These are phyloP conservation scores for Aromia moschata DNA, from an alignment of 2,888 invertebrate genomes.

Conservation along the genomic window DNA sequence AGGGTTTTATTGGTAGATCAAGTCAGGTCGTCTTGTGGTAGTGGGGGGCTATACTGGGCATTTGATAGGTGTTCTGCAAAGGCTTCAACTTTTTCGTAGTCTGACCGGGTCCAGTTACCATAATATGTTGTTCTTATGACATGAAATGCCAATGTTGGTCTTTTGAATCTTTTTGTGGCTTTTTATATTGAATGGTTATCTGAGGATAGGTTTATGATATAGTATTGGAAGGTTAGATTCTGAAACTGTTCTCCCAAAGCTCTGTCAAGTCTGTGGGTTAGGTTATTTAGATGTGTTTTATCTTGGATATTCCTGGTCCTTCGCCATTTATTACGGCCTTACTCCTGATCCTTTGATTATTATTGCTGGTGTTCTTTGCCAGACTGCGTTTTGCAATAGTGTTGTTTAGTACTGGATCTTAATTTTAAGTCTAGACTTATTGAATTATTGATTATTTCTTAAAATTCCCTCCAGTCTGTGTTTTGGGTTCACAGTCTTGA, in stretches of 20 bases:
- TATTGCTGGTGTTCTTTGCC: neutral
- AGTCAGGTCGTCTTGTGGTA: neutral
- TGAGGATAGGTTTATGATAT: neutral
- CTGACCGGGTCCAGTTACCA: neutral
- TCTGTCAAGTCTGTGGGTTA: slow-evolving; percentile 1
- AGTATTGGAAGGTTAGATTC: slow-evolving; percentile 5
- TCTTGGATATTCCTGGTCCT: neutral
- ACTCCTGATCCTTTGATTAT: neutral
- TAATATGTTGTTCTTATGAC: neutral
- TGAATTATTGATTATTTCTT: neutral
- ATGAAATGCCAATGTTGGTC: neutral
- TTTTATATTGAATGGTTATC: slow-evolving; percentile 3
- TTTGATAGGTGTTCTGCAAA: neutral
- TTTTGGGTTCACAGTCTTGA: too few relatives aligned
- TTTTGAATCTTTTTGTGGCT: slow-evolving; percentile 10
- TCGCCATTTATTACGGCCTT: neutral
- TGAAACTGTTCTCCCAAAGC: neutral
- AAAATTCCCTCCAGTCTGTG: slow-evolving; percentile 10
- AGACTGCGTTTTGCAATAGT: neutral
- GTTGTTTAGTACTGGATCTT: neutral
- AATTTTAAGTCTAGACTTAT: neutral
- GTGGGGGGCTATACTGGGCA: neutral
- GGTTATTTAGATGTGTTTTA: slow-evolving; percentile 10
- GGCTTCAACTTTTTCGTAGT: neutral
- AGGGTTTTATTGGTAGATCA: neutral